Evolutionary conservation across 2,113 vertebrate species (phyloP).

Genomic region (Poeciliopsis prolifica): DNA sequence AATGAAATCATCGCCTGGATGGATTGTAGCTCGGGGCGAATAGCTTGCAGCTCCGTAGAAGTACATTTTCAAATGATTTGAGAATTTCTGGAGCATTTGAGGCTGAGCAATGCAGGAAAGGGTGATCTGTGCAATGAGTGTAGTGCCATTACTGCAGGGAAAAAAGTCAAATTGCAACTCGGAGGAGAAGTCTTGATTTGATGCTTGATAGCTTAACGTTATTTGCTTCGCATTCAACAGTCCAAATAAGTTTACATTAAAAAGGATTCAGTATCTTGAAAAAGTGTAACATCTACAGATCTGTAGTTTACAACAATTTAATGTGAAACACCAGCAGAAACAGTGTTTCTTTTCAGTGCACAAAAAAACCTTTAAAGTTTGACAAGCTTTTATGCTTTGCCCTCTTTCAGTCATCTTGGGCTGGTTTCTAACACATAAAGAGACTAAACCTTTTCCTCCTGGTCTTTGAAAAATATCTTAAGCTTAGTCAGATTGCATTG

Average conservation of each 20-base stretch:
- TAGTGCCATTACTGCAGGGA: slow-evolving; percentile 41
- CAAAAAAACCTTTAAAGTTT: too few relatives aligned
- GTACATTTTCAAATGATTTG: slow-evolving; percentile 59
- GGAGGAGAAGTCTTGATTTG: slow-evolving; percentile 24
- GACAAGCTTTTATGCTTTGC: too few relatives aligned
- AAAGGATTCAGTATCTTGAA: neutral
- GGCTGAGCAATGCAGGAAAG: slow-evolving; percentile 41
- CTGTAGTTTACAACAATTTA: too few relatives aligned
- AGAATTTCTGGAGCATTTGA: slow-evolving; percentile 52
- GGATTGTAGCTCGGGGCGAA: slow-evolving; percentile 45
- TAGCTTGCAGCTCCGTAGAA: slow-evolving; percentile 36
- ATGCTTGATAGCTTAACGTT: neutral
- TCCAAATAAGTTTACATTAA: too few relatives aligned
- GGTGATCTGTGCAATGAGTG: slow-evolving; percentile 56
- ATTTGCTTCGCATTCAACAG: neutral
- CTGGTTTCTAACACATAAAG: too few relatives aligned
- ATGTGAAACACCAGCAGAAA: too few relatives aligned
- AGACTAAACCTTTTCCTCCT: too few relatives aligned
- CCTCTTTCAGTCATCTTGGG: too few relatives aligned
- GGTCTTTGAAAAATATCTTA: too few relatives aligned
- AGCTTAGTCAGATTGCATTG: too few relatives aligned
- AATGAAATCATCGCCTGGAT: slow-evolving; percentile 52
- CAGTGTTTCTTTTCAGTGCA: too few relatives aligned
- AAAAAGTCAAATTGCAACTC: slow-evolving; percentile 28
- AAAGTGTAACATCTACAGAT: too few relatives aligned